phyloP scores from a whole-genome alignment of 2,888 invertebrate species.

The Nephrotoma guestfalica region DNA sequence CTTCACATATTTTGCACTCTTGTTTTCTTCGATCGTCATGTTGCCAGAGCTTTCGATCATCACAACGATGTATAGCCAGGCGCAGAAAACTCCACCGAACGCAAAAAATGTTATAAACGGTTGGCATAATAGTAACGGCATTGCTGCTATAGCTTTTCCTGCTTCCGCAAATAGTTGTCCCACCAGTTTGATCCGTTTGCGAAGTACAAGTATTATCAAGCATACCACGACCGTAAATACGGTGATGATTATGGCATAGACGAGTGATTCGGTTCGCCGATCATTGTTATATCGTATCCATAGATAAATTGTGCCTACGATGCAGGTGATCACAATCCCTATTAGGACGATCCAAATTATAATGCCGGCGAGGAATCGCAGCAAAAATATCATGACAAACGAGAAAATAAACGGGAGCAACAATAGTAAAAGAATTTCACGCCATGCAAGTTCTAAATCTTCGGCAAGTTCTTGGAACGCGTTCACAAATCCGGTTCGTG shows the following conservation, averaged over 20 bases:
- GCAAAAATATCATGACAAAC: slow-evolving; percentile 36
- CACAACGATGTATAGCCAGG: slow-evolving; percentile 43
- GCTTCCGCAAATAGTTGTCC: slow-evolving; percentile 49
- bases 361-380: slow-evolving; percentile 41
- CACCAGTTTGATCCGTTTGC: slow-evolving; percentile 45
- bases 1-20: slow-evolving; percentile 17
- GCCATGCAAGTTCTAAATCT: slow-evolving; percentile 43
- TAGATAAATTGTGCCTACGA: slow-evolving; percentile 40
- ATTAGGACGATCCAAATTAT: slow-evolving; percentile 47
- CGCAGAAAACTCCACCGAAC: slow-evolving; percentile 33
- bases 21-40: slow-evolving; percentile 20
- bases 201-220: slow-evolving; percentile 41
- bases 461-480: slow-evolving; percentile 43
- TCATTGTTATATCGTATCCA: slow-evolving; percentile 30
- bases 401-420: slow-evolving; percentile 25
- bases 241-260: slow-evolving; percentile 43
- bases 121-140: slow-evolving; percentile 44
- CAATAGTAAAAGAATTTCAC: slow-evolving; percentile 29
- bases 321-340: slow-evolving; percentile 35
- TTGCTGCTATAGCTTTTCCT: slow-evolving; percentile 44
- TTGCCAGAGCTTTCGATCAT: slow-evolving; percentile 47
- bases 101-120: slow-evolving; percentile 29
- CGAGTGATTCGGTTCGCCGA: slow-evolving; percentile 30
- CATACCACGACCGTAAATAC: slow-evolving; percentile 40
- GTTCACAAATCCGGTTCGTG: slow-evolving; percentile 35